Base-by-base conservation (phyloP, 1,140 invertebrate species). In the Rhyacophila brunnea region DNA sequence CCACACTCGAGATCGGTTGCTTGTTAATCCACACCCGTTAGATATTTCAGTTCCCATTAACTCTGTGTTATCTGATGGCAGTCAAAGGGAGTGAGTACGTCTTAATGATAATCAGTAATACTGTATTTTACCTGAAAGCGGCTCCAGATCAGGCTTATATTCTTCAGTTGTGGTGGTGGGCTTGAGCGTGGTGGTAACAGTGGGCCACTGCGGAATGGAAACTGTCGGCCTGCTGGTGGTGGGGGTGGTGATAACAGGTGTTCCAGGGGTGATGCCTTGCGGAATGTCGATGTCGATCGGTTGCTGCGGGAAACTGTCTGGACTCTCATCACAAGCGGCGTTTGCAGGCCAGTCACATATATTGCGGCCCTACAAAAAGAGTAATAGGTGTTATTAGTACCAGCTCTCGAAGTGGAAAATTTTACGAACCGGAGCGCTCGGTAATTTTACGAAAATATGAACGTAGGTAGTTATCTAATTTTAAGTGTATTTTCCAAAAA, bases 321-420 rank as follows among this genome's bases (percentile, higher is more conserved):
- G 6, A 47, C 66, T 58, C 15, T 73, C 68, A 28, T 78, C 71
- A 67, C 91, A 93, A 10, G 85, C 81, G 0, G 88, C 87, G n/a
- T 78, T 80, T 5, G 70, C 68, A 1, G 90, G 90, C 90, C 90
- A 93, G 62, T 93, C 90, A 65, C 91, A 93, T 44, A 85, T 85
- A 62, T 80, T 79, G 55, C 76, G 75, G 44, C 72, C 46, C 64
- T 65, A n/a, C n/a, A n/a, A n/a, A n/a, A n/a, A n/a, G n/a, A n/a
- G n/a, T n/a, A n/a, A n/a, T n/a, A n/a, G n/a, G n/a, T n/a, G n/a
- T n/a, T n/a, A n/a, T n/a, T n/a, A n/a, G n/a, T n/a, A n/a, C n/a
- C n/a, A n/a, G n/a, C n/a, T n/a, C n/a, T n/a, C n/a, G n/a, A n/a
- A n/a, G n/a, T n/a, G n/a, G n/a, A n/a, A n/a, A n/a, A n/a, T n/a